These are phyloP conservation scores for Sebastes taczanowskii DNA, from an alignment of 2,797 vertebrate genomes.

Conservation along the genomic window DNA sequence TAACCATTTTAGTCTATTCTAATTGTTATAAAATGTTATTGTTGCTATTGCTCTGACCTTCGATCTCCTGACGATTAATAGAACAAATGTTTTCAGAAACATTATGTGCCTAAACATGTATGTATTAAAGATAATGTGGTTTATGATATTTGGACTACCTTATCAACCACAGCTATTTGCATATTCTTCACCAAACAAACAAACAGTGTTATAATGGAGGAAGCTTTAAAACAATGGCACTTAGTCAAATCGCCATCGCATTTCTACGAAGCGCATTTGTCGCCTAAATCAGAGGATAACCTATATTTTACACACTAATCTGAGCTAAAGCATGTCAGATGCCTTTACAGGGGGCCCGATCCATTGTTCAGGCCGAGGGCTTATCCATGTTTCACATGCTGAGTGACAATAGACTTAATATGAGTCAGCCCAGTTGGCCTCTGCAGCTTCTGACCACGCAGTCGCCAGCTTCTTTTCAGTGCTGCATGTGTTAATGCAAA, in stretches of 20 bases:
- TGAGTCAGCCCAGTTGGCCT: slow-evolving; percentile 50
- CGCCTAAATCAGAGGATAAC: slow-evolving; percentile 77
- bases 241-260: slow-evolving; percentile 37
- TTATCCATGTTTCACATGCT: slow-evolving; percentile 77
- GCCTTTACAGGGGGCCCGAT: slow-evolving; percentile 36
- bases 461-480: slow-evolving; percentile 35
- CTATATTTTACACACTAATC: slow-evolving; percentile 80
- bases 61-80: not conserved
- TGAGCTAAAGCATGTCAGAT: slow-evolving; percentile 70
- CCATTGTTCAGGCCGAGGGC: slow-evolving; percentile 67
- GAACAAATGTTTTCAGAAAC: not conserved
- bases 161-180: slow-evolving; percentile 28
- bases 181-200: slow-evolving; percentile 41
- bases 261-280: slow-evolving; percentile 42
- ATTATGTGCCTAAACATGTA: not conserved
- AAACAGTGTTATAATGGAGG: slow-evolving; percentile 1
- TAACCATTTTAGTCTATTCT: not conserved
- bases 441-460: slow-evolving; percentile 48
- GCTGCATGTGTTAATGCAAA: not conserved
- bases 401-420: slow-evolving; percentile 72
- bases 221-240: slow-evolving; percentile 51
- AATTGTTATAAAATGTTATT: not conserved
- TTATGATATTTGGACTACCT: not conserved
- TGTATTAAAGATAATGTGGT: not conserved
- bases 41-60: not conserved